Percentiles rank a stretch among this genome's conserved stretches.
These are phyloP conservation scores for Hycleus phaleratus DNA, from an alignment of 1,140 invertebrate species.

Conservation along the genomic window DNA sequence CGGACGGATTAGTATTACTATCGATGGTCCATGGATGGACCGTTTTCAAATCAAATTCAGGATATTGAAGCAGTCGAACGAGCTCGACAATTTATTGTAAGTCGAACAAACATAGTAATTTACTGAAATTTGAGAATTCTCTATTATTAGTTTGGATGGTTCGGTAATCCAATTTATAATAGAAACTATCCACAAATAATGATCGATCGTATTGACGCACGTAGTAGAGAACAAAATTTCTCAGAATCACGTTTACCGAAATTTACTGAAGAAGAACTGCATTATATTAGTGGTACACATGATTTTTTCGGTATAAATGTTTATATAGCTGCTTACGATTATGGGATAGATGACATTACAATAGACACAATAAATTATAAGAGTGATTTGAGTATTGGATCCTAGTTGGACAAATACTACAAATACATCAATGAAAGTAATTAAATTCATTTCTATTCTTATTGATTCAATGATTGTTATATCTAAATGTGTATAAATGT, in stretches of 20 bases:
- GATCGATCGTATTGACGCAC: slow-evolving; percentile 46
- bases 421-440: not conserved
- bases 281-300: slow-evolving; percentile 48
- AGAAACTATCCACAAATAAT: slow-evolving; percentile 58
- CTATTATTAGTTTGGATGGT: slow-evolving; percentile 47
- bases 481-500: no score
- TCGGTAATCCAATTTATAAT: slow-evolving; percentile 53
- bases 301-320: slow-evolving; percentile 57
- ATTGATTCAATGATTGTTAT: no score
- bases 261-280: slow-evolving; percentile 53
- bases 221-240: slow-evolving; percentile 52
- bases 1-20: slow-evolving; percentile 19
- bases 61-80: slow-evolving; percentile 20
- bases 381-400: not conserved
- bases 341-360: not conserved
- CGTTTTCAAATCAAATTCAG: not conserved
- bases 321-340: slow-evolving; percentile 42
- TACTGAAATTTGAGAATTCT: not conserved
- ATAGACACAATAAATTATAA: no score
- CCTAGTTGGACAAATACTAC: not conserved
- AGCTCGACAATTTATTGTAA: slow-evolving; percentile 16
- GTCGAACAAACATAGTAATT: not conserved
- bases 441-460: no score
- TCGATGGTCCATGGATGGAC: slow-evolving; percentile 13
- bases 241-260: slow-evolving; percentile 49